Percentiles rank a stretch among this genome's conserved stretches.
These are phyloP conservation scores for Bellardia bayeri DNA, from an alignment of 2,888 invertebrate genomes.

Conservation along the genomic window DNA sequence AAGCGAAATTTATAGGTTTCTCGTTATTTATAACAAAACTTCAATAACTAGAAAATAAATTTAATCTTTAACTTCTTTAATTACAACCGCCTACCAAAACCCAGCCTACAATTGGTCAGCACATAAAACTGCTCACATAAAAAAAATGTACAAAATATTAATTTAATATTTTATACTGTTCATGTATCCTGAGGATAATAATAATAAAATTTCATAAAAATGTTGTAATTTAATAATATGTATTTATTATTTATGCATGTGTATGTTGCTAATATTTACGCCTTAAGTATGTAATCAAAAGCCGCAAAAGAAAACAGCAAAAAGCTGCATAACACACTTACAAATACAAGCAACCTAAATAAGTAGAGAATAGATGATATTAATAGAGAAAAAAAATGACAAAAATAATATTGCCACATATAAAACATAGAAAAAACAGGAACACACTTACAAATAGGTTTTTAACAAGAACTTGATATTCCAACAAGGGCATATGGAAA, in stretches of 20 bases:
- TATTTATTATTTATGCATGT: slow-evolving; percentile 24
- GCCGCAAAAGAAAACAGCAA: slow-evolving; percentile 6
- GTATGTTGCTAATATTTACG: slow-evolving; percentile 13
- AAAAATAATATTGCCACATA: slow-evolving; percentile 52
- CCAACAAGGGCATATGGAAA: too few species aligned
- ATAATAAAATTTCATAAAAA: slow-evolving; percentile 34
- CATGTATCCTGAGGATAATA: slow-evolving; percentile 15
- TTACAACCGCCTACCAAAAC: not conserved
- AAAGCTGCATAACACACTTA: not conserved
- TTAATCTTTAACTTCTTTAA: too few species aligned
- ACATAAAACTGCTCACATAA: not conserved
- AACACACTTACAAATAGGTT: slow-evolving; percentile 14
- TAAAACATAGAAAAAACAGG: not conserved
- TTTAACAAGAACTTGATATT: too few species aligned
- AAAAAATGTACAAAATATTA: not conserved
- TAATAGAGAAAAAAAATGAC: slow-evolving; percentile 66
- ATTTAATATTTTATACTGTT: slow-evolving; percentile 14
- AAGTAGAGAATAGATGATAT: slow-evolving; percentile 29
- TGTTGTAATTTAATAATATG: slow-evolving; percentile 30
- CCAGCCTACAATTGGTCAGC: not conserved
- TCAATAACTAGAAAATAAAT: too few species aligned
- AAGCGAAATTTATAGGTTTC: too few species aligned
- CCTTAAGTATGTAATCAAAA: slow-evolving; percentile 73
- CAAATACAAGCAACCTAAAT: not conserved
- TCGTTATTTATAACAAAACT: too few species aligned